Conservation (phyloP, 1,140 invertebrate species). For the Pentalonia nigronervosa region DNA sequence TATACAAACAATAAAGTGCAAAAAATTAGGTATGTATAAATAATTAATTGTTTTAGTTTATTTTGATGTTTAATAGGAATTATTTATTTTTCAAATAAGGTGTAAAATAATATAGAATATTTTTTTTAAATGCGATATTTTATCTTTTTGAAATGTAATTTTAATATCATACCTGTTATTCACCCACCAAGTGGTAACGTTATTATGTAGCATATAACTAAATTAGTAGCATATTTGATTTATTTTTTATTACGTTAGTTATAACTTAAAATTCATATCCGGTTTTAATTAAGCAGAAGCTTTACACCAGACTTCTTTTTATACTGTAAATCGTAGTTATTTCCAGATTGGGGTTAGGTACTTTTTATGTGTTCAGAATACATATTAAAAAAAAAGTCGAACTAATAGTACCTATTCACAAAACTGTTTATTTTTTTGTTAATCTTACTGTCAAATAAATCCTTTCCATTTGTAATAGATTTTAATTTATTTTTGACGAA, state of each 20-base stretch:
- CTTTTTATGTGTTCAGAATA: background rate
- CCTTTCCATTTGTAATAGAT: too few relatives aligned
- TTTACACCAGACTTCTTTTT: background rate
- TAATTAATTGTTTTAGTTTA: background rate
- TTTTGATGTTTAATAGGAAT: background rate
- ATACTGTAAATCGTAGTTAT: background rate
- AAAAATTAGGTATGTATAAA: background rate
- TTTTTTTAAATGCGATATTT: background rate
- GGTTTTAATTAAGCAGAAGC: background rate
- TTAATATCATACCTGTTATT: background rate
- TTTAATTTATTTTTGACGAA: too few relatives aligned
- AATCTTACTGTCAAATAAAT: too few relatives aligned
- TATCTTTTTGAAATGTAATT: background rate
- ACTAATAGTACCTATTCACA: too few relatives aligned
- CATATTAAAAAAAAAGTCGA: background rate
- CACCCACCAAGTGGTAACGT: background rate
- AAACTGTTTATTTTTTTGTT: background rate
- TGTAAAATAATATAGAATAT: background rate
- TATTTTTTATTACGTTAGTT: background rate
- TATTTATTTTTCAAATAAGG: background rate
- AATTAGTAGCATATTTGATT: background rate
- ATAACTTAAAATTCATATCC: background rate
- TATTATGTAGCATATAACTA: background rate
- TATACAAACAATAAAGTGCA: background rate
- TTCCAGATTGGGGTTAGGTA: background rate